Evolutionary conservation across 2,888 invertebrate species (phyloP), one percentile per base, ranked within the genome.

Genomic region (Cynaeus angustus): DNA sequence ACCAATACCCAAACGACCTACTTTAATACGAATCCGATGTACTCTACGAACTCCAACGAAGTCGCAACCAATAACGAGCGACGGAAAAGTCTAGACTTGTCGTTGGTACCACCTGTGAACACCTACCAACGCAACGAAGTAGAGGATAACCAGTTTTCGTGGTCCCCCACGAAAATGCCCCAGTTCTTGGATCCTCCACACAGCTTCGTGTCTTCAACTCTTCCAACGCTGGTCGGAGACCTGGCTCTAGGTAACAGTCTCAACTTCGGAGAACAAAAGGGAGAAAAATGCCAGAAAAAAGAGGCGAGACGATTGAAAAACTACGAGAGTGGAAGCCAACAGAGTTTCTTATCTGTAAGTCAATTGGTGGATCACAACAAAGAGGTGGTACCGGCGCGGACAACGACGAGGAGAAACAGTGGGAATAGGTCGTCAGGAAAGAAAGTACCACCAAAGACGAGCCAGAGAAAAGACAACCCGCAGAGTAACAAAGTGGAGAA

Each of bases 171-270:
- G 0, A 89, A 88, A 76, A 74, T 85, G 41, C 84, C 85, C 1
- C 83, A 84, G 68, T 86, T 85, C 61, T 77, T 86, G 14, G 85
- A 86, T 52, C 79, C 83, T 0, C 75, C 84, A 1, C 86, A 85
- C 59, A 80, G 79, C 66, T 83, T 87, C 21, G 84, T 87, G 2
- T 85, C 88, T 1, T 86, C 88, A 0, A 88, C 89, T 13, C 81
- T 90, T 55, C 89, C 90, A 5, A 89, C 89, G n/a, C 79, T 90
- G 45, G 88, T 90, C 0, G 89, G 90, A 0, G 90, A 90, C 81
- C 80, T 90, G 52, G 89, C 90, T 0, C 78, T 90, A 6, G 83
- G 83, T 7, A 82, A 79, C 66, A 72, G 79, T 3, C 77, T 74
- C 59, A 66, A 71, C n/a, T 76, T 73, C 66, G 64, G 12, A 59